A percentile compares a stretch with the other conserved stretches of the same genome.
phyloP scores from a whole-genome alignment of 1,140 invertebrate genomes.

The Cydia splendana region DNA sequence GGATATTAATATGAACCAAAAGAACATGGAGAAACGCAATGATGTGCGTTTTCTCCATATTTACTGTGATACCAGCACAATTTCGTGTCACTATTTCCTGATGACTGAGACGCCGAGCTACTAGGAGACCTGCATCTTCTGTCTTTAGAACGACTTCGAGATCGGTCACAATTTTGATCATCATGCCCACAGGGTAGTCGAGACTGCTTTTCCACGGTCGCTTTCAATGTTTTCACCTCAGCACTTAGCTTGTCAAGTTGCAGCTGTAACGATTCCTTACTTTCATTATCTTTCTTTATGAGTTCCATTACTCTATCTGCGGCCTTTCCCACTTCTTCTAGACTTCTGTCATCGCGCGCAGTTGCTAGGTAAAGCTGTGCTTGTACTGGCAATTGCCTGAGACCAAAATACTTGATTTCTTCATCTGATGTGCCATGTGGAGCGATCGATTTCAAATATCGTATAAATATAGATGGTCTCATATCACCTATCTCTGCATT shows the following conservation, averaged over 20 bases:
- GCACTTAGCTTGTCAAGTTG: not conserved
- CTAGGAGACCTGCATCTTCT: not conserved
- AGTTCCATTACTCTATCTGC: not conserved
- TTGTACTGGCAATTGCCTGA: not conserved
- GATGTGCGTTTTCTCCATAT: not conserved
- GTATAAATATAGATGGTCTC: not conserved
- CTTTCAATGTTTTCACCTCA: not conserved
- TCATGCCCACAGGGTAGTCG: not conserved
- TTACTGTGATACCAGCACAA: not conserved
- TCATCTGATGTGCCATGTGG: too few species aligned
- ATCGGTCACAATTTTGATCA: not conserved
- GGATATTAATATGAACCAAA: not conserved
- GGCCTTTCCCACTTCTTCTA: not conserved
- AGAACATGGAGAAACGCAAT: not conserved
- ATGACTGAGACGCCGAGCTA: not conserved
- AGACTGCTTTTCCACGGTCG: not conserved
- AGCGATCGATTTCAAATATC: not conserved
- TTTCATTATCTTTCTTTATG: not conserved
- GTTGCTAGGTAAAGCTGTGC: not conserved
- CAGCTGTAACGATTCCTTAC: not conserved
- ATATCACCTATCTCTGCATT: not conserved
- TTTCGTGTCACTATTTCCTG: not conserved
- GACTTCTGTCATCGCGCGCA: not conserved
- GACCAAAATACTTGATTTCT: not conserved
- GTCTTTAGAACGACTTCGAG: not conserved